Evolutionary conservation across 2,888 invertebrate species (phyloP).

Genomic region (Lordiphosa fenestrarum): DNA sequence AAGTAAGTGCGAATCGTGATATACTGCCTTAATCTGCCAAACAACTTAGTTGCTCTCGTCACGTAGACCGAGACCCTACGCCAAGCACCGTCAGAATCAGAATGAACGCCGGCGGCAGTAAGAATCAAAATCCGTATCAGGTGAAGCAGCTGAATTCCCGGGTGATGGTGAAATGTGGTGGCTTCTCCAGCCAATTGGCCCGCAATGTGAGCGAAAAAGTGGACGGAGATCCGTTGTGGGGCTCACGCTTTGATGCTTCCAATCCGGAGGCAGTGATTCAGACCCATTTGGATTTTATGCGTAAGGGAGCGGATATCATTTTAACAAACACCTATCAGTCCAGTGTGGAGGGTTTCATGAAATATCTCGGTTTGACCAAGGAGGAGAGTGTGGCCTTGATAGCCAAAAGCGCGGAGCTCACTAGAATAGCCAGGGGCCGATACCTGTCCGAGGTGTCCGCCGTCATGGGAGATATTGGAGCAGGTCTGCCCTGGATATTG

Average conservation of each 20-base stretch:
- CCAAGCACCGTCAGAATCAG: not conserved
- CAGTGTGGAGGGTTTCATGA: conserved; percentile 87
- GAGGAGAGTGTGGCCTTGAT: conserved; percentile 87
- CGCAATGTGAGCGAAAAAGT: conserved; percentile 87
- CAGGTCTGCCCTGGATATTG: conserved; percentile 82
- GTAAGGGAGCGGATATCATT: conserved; percentile 94
- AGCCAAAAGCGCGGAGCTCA: conserved; percentile 86
- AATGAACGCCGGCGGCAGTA: conserved; percentile 9
- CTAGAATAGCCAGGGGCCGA: conserved; percentile 85
- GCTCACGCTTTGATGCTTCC: conserved; percentile 88
- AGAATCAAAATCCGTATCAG: conserved; percentile 3
- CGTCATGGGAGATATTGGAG: conserved; percentile 17
- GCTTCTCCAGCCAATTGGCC: conserved; percentile 90
- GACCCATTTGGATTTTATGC: conserved; percentile 90
- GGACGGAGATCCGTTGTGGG: conserved; percentile 94
- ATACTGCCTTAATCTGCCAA: not conserved
- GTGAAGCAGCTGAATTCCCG: conserved; percentile 30
- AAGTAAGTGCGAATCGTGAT: conserved; percentile 6
- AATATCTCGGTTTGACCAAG: conserved; percentile 85
- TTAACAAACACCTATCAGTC: conserved; percentile 95
- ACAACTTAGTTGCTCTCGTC: conserved; percentile 5
- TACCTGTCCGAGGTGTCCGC: conserved; percentile 81
- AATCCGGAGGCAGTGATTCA: conserved; percentile 88
- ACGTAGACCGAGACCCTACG: conserved; percentile 13
- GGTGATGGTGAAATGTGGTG: conserved; percentile 85